Evolutionary conservation across 1,140 invertebrate genomes (phyloP).

Genomic region (Catajapyx aquilonaris): DNA sequence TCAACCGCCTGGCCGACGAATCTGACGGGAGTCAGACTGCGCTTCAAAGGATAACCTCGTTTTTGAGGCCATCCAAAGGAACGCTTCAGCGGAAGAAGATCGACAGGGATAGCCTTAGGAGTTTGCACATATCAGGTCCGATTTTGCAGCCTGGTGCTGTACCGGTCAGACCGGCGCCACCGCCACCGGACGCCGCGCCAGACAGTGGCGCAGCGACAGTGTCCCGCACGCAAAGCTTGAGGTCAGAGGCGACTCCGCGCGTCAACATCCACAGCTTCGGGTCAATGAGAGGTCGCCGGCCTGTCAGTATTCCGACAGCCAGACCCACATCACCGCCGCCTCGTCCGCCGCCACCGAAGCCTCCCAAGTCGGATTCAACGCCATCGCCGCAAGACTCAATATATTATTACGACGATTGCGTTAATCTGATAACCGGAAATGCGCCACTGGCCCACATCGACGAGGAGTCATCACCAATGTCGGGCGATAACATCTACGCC

Average conservation of each 20-base stretch:
- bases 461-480: conserved; percentile 30
- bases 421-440: conserved; percentile 33
- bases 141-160: conserved; percentile 42
- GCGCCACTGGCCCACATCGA: conserved; percentile 34
- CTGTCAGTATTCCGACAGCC: conserved; percentile 38
- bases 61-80: conserved; percentile 17
- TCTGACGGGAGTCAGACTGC: conserved; percentile 1
- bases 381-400: conserved; percentile 17
- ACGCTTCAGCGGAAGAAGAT: conserved; percentile 28
- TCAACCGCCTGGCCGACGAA: not conserved
- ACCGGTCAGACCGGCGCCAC: conserved; percentile 21
- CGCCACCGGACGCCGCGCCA: conserved; percentile 8
- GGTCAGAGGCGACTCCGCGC: conserved; percentile 18
- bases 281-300: conserved; percentile 48
- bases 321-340: conserved; percentile 40
- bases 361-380: not conserved
- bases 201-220: conserved; percentile 6
- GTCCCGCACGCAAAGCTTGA: conserved; percentile 21
- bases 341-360: conserved; percentile 24
- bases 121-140: conserved; percentile 56
- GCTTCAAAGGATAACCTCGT: conserved; percentile 4
- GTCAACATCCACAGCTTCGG: conserved; percentile 45
- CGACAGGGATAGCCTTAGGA: conserved; percentile 44
- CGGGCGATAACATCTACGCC: conserved; percentile 57
- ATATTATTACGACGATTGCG: conserved; percentile 47